Conservation (phyloP, 2,888 invertebrate genomes). For the Aleiodes leptofemur region DNA sequence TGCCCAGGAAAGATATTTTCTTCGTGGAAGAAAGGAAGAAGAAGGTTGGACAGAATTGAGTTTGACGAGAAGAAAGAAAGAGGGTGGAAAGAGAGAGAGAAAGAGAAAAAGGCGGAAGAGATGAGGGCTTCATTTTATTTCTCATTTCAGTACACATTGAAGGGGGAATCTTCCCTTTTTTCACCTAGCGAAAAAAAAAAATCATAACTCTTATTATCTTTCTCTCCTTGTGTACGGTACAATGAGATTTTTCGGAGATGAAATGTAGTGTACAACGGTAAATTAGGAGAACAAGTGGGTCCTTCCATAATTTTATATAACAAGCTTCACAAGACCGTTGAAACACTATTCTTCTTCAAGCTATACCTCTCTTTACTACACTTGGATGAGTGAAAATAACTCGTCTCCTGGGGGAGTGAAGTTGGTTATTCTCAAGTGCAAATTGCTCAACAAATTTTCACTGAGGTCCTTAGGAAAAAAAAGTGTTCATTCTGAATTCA, state of each 20-base stretch:
- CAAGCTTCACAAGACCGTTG: slow-evolving; percentile 22
- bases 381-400: slow-evolving; percentile 21
- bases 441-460: slow-evolving; percentile 29
- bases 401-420: background rate
- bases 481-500: background rate
- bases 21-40: slow-evolving; percentile 1
- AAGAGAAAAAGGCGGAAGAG: slow-evolving; percentile 9
- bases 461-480: background rate
- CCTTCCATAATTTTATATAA: slow-evolving; percentile 38
- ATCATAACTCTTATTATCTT: slow-evolving; percentile 8
- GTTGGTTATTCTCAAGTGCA: slow-evolving; percentile 29
- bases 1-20: slow-evolving; percentile 5
- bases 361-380: slow-evolving; percentile 2
- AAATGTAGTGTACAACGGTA: slow-evolving; percentile 24
- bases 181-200: background rate
- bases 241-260: slow-evolving; percentile 35
- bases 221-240: slow-evolving; percentile 12
- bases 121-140: slow-evolving; percentile 27
- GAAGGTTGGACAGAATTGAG: background rate
- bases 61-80: background rate
- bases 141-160: slow-evolving; percentile 7
- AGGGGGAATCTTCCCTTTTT: slow-evolving; percentile 1
- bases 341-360: slow-evolving; percentile 14
- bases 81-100: slow-evolving; percentile 1
- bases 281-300: slow-evolving; percentile 35